These are phyloP conservation scores for Otolemur crassicaudatus DNA, from an alignment of 2,797 vertebrate genomes.

Conservation along the genomic window DNA sequence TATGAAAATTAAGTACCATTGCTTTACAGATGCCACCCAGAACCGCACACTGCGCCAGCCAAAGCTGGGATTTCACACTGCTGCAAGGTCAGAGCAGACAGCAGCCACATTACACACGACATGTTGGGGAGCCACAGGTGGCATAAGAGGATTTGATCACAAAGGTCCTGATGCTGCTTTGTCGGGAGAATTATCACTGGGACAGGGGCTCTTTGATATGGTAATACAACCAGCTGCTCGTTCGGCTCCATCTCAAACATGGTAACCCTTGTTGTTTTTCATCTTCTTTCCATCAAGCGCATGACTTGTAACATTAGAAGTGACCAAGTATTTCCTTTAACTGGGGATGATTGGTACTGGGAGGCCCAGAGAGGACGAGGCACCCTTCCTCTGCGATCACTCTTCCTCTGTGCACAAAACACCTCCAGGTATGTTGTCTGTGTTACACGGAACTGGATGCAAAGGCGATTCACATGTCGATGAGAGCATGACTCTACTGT, in stretches of 20 bases:
- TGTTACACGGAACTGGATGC: not conserved
- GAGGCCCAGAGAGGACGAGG: not conserved
- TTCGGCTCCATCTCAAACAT: not conserved
- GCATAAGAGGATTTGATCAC: constrained; percentile 39
- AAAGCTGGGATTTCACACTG: not conserved
- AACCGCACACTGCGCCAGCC: not conserved
- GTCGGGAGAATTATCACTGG: constrained; percentile 27
- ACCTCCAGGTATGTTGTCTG: not conserved
- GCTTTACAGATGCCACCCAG: constrained; percentile 57
- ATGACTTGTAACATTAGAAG: not conserved
- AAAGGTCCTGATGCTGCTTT: constrained; percentile 32
- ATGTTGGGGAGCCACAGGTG: not conserved
- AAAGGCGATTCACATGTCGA: not conserved
- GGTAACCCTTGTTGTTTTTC: not conserved
- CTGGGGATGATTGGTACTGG: not conserved
- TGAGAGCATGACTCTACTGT: not conserved
- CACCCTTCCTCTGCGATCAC: not conserved
- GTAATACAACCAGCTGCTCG: constrained; percentile 23
- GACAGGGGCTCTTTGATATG: constrained; percentile 40
- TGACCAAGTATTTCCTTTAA: not conserved
- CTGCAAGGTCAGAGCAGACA: not conserved
- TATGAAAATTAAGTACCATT: constrained; percentile 58
- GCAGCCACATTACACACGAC: constrained; percentile 19
- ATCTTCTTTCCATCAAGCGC: constrained; percentile 27
- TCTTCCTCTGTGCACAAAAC: not conserved